These are phyloP conservation scores for Drosophila koepferae DNA, from an alignment of 2,888 invertebrate species.

Conservation along the genomic window DNA sequence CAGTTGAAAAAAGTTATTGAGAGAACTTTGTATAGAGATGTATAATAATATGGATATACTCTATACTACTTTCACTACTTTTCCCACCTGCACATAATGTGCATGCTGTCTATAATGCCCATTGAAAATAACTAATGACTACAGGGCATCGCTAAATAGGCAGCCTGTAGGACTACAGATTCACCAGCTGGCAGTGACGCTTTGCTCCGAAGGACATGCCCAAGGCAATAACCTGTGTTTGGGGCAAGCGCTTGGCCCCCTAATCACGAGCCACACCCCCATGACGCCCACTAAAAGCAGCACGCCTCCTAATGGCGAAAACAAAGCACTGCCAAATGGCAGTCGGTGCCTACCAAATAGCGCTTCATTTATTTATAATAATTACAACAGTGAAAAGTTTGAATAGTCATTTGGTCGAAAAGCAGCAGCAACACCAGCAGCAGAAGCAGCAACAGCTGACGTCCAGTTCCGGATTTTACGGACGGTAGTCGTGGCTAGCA, in stretches of 20 bases:
- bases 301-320: neutral
- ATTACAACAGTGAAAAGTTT: conserved; percentile 77
- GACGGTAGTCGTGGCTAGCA: conserved; percentile 18
- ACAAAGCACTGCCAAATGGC: conserved; percentile 18
- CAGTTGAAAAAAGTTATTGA: too few relatives aligned
- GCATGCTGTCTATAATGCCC: neutral
- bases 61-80: too few relatives aligned
- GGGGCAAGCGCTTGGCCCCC: neutral
- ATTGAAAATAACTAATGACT: neutral
- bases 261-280: neutral
- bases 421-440: conserved; percentile 26
- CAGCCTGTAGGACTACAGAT: conserved; percentile 3
- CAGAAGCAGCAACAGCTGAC: conserved; percentile 48
- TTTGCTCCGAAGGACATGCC: conserved; percentile 32
- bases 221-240: conserved; percentile 41
- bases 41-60: too few relatives aligned
- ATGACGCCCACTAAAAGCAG: neutral
- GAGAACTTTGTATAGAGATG: too few relatives aligned
- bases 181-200: conserved; percentile 12
- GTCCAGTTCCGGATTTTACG: neutral
- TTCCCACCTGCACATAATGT: neutral
- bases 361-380: conserved; percentile 81
- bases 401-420: conserved; percentile 65
- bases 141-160: neutral
- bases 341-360: conserved; percentile 63